These are phyloP conservation scores for Sphaeridia pumilis DNA, from an alignment of 2,888 invertebrate genomes.

Conservation along the genomic window DNA sequence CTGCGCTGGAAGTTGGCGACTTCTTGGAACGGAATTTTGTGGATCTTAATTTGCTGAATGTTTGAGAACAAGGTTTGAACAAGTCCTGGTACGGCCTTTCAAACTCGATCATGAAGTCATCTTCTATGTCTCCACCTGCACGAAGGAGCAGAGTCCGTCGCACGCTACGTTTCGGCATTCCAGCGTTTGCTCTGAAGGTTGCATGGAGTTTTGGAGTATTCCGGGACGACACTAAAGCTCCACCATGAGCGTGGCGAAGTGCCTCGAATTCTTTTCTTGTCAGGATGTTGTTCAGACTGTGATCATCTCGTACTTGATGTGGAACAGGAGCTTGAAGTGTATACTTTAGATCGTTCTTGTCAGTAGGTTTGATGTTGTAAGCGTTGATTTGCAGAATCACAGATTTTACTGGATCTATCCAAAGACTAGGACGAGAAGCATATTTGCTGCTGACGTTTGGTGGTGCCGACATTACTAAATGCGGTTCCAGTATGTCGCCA, in stretches of 20 bases:
- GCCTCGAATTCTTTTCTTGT: slow-evolving; percentile 56
- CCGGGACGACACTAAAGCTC: slow-evolving; percentile 34
- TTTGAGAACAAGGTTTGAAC: neutral
- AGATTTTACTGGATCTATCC: slow-evolving; percentile 50
- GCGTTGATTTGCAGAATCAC: slow-evolving; percentile 56
- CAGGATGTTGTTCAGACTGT: slow-evolving; percentile 65
- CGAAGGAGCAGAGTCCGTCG: neutral
- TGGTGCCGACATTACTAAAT: too few relatives aligned
- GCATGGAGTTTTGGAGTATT: neutral
- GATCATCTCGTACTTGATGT: slow-evolving; percentile 64
- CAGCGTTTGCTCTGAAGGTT: too few relatives aligned
- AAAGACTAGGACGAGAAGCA: slow-evolving; percentile 29
- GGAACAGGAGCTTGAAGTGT: slow-evolving; percentile 81
- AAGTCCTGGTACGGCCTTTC: neutral
- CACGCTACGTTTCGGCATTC: neutral
- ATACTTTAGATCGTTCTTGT: slow-evolving; percentile 55
- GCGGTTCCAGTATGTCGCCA: too few relatives aligned
- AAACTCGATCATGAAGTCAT: neutral
- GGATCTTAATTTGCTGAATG: neutral
- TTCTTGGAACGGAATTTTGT: neutral
- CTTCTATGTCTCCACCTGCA: neutral
- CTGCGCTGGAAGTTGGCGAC: neutral
- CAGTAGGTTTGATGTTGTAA: slow-evolving; percentile 61
- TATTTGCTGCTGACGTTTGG: too few relatives aligned
- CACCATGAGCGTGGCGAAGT: slow-evolving; percentile 43